These are phyloP conservation scores for Chascanopsetta lugubris DNA, from an alignment of 2,113 vertebrate species.

Conservation along the genomic window DNA sequence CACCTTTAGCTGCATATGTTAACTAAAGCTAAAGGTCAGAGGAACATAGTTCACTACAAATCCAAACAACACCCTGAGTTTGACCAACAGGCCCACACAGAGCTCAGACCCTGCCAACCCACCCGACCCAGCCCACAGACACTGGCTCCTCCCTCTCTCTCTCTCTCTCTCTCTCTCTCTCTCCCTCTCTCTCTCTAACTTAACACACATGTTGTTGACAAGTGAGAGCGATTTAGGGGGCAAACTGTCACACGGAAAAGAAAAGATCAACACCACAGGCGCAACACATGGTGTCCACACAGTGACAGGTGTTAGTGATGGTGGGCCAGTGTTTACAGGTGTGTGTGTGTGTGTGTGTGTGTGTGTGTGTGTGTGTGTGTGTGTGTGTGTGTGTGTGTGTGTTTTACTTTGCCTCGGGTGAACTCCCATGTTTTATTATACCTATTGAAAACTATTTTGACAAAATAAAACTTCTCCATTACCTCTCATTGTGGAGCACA, in stretches of 20 bases:
- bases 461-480: too few species aligned
- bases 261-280: background rate
- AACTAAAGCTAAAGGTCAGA: background rate
- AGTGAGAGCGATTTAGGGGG: background rate
- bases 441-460: too few species aligned
- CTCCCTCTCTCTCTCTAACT: too few species aligned
- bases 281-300: background rate
- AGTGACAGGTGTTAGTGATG: background rate
- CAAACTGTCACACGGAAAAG: background rate
- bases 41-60: too few species aligned
- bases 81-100: too few species aligned
- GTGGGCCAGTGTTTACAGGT: background rate
- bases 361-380: too few species aligned
- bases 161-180: background rate
- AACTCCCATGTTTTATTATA: too few species aligned
- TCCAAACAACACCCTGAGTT: background rate
- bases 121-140: background rate
- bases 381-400: background rate
- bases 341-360: background rate
- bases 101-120: background rate
- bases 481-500: too few species aligned
- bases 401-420: background rate
- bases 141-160: background rate
- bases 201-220: background rate
- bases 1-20: too few species aligned